phyloP scores from a whole-genome alignment of 2,797 vertebrate species.

The Podarcis lilfordi region DNA sequence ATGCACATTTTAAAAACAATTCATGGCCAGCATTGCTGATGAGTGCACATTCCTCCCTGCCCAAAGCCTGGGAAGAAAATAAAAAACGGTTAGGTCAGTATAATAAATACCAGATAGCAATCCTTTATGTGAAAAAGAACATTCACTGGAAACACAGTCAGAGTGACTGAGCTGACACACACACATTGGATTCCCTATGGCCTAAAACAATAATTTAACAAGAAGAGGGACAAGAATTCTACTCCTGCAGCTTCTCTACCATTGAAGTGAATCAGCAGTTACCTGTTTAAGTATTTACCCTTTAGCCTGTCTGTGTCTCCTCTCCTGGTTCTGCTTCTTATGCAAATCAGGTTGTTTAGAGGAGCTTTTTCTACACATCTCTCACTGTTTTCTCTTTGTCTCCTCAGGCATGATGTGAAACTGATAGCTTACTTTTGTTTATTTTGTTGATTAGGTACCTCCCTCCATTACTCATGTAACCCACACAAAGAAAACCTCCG shows the following conservation, averaged over 20 bases:
- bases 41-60: neutral
- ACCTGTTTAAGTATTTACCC: neutral
- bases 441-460: neutral
- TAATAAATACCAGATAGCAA: neutral
- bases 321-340: neutral
- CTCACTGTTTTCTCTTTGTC: neutral
- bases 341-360: neutral
- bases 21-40: too few species aligned
- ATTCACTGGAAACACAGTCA: neutral
- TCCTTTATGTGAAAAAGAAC: neutral
- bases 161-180: neutral
- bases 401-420: neutral
- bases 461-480: neutral
- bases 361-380: neutral
- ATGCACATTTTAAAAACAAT: too few species aligned
- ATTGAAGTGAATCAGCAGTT: neutral
- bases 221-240: neutral
- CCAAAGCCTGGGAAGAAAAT: neutral
- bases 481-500: constrained; percentile 2
- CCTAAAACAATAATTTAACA: neutral
- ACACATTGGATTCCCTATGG: neutral
- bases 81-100: neutral
- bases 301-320: too few species aligned
- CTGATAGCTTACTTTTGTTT: neutral
- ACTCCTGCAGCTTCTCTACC: neutral